Base-by-base conservation (phyloP, 2,113 vertebrate genomes). In the Pelecanus crispus region DNA sequence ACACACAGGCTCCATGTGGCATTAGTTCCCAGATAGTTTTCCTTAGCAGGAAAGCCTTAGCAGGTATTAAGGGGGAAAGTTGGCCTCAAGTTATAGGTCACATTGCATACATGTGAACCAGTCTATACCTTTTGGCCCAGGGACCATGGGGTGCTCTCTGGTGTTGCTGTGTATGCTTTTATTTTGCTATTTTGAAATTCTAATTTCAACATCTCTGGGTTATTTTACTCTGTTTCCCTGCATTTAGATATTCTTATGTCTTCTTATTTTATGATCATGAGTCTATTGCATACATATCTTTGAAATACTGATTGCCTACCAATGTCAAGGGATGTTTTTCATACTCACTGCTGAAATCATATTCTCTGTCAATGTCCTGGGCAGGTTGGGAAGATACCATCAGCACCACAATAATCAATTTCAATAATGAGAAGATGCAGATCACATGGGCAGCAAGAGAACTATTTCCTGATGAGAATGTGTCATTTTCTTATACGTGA, bases 401-500 rank as follows among this genome's bases (percentile, higher is more conserved):
- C 49, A 80, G 6, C 7, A 45, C 62, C 77, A 66, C 71, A 93
- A 81, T 97, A 70, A 82, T 97, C 40, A 97, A 97, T 80, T 97
- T 97, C 56, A 97, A 98, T n/a, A 93, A 93, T 5, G 92, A 98
- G 42, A 92, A 56, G 7, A 97, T 97, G 83, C 82, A 80, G 55
- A 83, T 98, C 13, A 94, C 86, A 1, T 98, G 98, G 98, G 44
- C 79, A 38, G 9, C 49, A 16, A 94, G 20, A 25, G 8, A 81
- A 10, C 0, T 29, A 31, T 49, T 96, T 44, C 84, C 72, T 0
- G 25, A 36, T 1, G 9, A 85, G 12, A 98, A 97, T 29, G 20
- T 97, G 50, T 96, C 97, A 9, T 95, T 98, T 87, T 50, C 80
- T 86, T 98, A 97, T n/a, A 92, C 8, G 98, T 98, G 56, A 94